Conservation (phyloP, 2,113 vertebrate species). For the Corapipo altera region DNA sequence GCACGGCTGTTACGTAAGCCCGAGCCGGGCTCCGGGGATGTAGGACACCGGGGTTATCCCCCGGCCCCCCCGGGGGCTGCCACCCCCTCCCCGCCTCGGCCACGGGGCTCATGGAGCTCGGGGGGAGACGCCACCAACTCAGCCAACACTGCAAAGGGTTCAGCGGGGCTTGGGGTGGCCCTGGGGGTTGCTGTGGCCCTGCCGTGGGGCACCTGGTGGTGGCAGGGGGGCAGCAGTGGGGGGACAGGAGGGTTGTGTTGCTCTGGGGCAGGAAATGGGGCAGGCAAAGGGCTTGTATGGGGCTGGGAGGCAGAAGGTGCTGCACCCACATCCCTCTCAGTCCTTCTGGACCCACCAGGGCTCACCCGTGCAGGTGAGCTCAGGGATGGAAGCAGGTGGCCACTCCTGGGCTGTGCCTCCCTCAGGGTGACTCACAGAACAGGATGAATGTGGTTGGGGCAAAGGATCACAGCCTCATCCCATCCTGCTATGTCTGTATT, state of each 20-base stretch:
- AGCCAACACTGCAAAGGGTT: rapidly evolving
- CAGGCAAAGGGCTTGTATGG: rapidly evolving
- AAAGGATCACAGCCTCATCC: not conserved
- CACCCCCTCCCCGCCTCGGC: not conserved
- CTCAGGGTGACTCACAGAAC: not conserved
- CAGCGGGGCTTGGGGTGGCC: not conserved
- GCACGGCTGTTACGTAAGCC: slow-evolving; percentile 57
- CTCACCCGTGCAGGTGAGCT: not conserved
- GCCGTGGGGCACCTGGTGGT: not conserved
- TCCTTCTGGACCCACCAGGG: not conserved
- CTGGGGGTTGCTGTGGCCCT: not conserved
- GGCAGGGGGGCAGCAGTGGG: not conserved
- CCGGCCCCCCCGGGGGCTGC: not conserved
- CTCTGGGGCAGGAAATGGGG: not conserved
- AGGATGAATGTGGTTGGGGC: rapidly evolving
- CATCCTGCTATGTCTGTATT: not conserved
- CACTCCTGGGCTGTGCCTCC: not conserved
- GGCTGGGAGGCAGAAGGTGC: not conserved
- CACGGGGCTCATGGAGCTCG: rapidly evolving
- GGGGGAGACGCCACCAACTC: not conserved
- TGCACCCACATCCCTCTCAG: not conserved
- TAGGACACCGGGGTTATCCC: slow-evolving; percentile 35
- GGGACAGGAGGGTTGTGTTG: not conserved
- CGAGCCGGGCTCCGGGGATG: slow-evolving; percentile 17
- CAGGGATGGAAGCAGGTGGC: not conserved